These are phyloP conservation scores for Octodonta nipae DNA, from an alignment of 2,888 invertebrate genomes.

Conservation along the genomic window DNA sequence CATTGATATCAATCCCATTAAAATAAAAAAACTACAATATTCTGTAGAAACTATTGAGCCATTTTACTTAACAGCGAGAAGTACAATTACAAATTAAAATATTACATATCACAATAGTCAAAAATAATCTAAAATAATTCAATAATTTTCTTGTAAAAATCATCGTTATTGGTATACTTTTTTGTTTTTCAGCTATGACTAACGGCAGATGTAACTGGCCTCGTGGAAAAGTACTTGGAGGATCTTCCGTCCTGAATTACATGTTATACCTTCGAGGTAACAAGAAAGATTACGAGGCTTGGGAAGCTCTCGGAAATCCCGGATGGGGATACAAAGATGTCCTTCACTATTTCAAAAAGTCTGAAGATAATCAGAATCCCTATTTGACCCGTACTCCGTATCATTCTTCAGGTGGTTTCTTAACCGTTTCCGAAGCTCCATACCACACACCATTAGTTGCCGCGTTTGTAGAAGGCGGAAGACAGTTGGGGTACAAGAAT, in stretches of 20 bases:
- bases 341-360: slow-evolving; percentile 76
- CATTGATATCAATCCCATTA: too few relatives aligned
- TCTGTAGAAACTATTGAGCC: too few relatives aligned
- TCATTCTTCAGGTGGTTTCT: slow-evolving; percentile 58
- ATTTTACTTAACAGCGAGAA: too few relatives aligned
- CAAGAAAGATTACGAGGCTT: slow-evolving; percentile 74
- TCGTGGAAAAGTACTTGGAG: slow-evolving; percentile 81
- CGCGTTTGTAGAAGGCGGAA: slow-evolving; percentile 69
- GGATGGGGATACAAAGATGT: slow-evolving; percentile 79
- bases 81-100: too few relatives aligned
- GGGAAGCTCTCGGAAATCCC: slow-evolving; percentile 75
- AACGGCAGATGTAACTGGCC: slow-evolving; percentile 81
- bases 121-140: too few relatives aligned
- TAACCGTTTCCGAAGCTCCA: slow-evolving; percentile 76
- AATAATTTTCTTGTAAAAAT: too few relatives aligned
- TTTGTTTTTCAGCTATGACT: slow-evolving; percentile 56
- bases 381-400: slow-evolving; percentile 67
- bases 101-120: too few relatives aligned
- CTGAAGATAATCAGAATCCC: slow-evolving; percentile 80
- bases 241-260: slow-evolving; percentile 78
- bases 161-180: too few relatives aligned
- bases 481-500: slow-evolving; percentile 58
- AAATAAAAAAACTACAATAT: too few relatives aligned
- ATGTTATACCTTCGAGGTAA: slow-evolving; percentile 87
- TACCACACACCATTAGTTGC: slow-evolving; percentile 70